Percentiles rank a stretch among this genome's conserved stretches.
These are phyloP conservation scores for Eledone cirrhosa DNA, from an alignment of 2,888 invertebrate genomes.

Conservation along the genomic window DNA sequence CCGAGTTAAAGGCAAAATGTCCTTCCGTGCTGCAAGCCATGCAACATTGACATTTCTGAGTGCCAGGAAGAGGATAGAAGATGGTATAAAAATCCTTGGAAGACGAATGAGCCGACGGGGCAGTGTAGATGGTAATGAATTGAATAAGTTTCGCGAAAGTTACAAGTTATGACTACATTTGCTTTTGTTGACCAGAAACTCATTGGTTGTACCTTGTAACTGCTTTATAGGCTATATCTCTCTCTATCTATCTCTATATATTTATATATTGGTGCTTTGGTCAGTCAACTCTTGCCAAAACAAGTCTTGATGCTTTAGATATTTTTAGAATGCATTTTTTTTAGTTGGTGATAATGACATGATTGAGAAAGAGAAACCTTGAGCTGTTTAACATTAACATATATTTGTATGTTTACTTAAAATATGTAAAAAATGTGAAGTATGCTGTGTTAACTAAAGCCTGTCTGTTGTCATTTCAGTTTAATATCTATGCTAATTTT, in stretches of 20 bases:
- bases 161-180: slow-evolving; percentile 25
- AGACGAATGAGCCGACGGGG: slow-evolving; percentile 82
- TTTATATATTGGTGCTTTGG: slow-evolving; percentile 20
- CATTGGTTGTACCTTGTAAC: slow-evolving; percentile 27
- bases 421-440: no score
- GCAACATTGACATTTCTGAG: slow-evolving; percentile 66
- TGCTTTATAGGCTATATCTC: slow-evolving; percentile 17
- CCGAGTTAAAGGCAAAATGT: slow-evolving; percentile 55
- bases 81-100: slow-evolving; percentile 75
- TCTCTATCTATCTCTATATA: background rate
- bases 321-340: slow-evolving; percentile 20
- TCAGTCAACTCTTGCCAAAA: slow-evolving; percentile 3
- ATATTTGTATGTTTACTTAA: no score
- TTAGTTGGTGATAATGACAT: background rate
- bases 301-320: slow-evolving; percentile 21
- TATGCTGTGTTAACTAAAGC: no score
- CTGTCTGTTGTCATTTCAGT: no score
- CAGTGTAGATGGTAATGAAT: slow-evolving; percentile 75
- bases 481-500: no score
- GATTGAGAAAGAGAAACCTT: no score
- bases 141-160: slow-evolving; percentile 23
- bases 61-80: slow-evolving; percentile 83
- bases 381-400: no score
- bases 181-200: slow-evolving; percentile 3
- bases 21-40: slow-evolving; percentile 66